Evolutionary conservation across 2,888 invertebrate species (phyloP), one percentile per base, ranked within the genome.

Genomic region (Mantis religiosa): DNA sequence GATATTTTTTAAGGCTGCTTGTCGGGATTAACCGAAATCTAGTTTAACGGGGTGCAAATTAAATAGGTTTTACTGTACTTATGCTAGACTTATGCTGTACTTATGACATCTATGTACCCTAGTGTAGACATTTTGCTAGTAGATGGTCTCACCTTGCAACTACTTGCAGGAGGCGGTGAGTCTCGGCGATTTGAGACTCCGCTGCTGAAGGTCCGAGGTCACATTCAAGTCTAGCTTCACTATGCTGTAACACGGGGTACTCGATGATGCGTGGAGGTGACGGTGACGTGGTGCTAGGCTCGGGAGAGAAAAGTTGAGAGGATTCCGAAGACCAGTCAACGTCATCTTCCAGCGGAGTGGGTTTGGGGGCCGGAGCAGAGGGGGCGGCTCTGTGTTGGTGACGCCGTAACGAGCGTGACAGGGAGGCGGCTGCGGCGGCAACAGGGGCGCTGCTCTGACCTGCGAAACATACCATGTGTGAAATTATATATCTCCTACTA

Each of bases 361-460:
- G 82, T 41, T 41, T 20, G 1, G 87, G 25, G 34, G 28, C 30
- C 14, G 71, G 71, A 28, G 47, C 54, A 47, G 47, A 28, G 47
- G 85, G 82, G 86, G 71, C 71, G 7, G 28, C 86, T 34, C 89
- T 88, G 28, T 88, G 89, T 47, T 89, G 89, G 28, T 88, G 87
- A 83, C 88, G 89, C 28, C 89, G 89, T 27, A 89, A 71, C 9
- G 88, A 87, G 30, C 82, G 87, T 27, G 87, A 87, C 82, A 87
- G 86, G 30, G 89, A 89, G 8, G 89, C 85, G n/a, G 89, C 89
- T 82, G 88, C 81, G 83, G 87, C 86, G 8, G 89, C 85, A n/a
- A 88, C 89, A 71, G 88, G 83, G 83, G 87, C 86, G 85, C 83
- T 88, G 86, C 88, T 54, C 30, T 88, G 88, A 83, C 85, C 89